A percentile compares a stretch with the other conserved stretches of the same genome.
These are phyloP conservation scores for Spilogale gracilis DNA, from an alignment of 2,113 vertebrate genomes.

Conservation along the genomic window DNA sequence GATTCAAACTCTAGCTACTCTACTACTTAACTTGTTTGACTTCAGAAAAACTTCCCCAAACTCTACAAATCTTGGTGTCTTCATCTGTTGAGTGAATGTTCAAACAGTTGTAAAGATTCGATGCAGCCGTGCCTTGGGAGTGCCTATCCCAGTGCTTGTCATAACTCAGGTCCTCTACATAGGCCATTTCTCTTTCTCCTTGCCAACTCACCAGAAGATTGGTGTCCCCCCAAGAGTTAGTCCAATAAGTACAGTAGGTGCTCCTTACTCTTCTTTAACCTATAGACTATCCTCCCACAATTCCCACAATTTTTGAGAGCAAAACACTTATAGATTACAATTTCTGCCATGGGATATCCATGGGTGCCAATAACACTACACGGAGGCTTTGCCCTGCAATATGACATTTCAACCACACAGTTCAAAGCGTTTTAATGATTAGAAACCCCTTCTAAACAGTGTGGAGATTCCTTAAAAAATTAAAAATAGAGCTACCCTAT, in stretches of 20 bases:
- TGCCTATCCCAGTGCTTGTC: neutral
- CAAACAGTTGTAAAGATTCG: neutral
- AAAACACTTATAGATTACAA: neutral
- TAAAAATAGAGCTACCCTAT: no score
- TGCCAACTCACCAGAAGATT: neutral
- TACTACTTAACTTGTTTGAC: conserved; percentile 14
- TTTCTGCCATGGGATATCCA: neutral
- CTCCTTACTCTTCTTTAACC: neutral
- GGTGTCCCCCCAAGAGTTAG: neutral
- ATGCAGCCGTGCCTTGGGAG: neutral
- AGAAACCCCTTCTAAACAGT: neutral
- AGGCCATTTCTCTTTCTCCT: neutral
- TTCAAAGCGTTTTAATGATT: neutral
- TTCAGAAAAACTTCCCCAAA: conserved; percentile 8
- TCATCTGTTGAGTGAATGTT: neutral
- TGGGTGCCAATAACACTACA: neutral
- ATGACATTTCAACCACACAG: neutral
- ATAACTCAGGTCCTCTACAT: neutral
- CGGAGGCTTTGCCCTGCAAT: neutral
- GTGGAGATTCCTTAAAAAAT: no score
- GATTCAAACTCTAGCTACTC: conserved; percentile 12
- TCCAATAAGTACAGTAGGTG: neutral
- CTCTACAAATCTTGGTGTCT: neutral
- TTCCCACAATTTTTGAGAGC: neutral
- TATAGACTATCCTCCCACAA: neutral